phyloP scores from a whole-genome alignment of 2,888 invertebrate species.

The Drosophila birchii region DNA sequence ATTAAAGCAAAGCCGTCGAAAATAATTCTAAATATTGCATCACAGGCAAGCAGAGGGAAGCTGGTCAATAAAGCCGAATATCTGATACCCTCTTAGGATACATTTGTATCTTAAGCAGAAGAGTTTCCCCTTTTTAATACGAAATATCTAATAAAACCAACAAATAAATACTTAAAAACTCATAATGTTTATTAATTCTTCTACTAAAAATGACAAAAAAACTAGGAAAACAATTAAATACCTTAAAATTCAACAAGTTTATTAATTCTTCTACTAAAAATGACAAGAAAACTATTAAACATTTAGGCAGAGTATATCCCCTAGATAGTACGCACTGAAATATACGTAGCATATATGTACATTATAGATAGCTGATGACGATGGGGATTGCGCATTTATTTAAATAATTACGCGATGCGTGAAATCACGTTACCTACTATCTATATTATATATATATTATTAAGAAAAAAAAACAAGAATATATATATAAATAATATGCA shows the following conservation, averaged over 20 bases:
- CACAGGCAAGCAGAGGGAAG: conserved; percentile 40
- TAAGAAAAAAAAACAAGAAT: not conserved
- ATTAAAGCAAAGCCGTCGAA: conserved; percentile 52
- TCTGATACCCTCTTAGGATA: not conserved
- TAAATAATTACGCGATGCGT: conserved; percentile 9
- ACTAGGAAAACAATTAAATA: no score
- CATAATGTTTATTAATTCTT: no score
- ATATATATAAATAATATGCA: conserved; percentile 7
- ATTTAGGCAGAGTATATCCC: not conserved
- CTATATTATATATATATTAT: not conserved
- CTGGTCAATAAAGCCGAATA: conserved; percentile 1
- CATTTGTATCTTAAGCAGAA: no score
- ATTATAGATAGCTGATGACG: conserved; percentile 10
- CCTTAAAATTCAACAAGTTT: no score
- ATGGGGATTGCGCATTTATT: conserved; percentile 21
- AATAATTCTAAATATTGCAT: conserved; percentile 72
- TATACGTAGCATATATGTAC: not conserved
- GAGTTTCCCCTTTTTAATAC: not conserved
- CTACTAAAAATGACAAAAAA: not conserved
- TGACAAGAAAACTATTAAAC: not conserved
- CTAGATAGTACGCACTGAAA: conserved; percentile 37
- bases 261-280: no score
- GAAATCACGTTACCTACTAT: conserved; percentile 27
- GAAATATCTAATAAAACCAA: no score
- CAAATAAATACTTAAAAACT: not conserved